Conservation (phyloP, 2,113 vertebrate species). For the Rhinopomastus cyanomelas region DNA sequence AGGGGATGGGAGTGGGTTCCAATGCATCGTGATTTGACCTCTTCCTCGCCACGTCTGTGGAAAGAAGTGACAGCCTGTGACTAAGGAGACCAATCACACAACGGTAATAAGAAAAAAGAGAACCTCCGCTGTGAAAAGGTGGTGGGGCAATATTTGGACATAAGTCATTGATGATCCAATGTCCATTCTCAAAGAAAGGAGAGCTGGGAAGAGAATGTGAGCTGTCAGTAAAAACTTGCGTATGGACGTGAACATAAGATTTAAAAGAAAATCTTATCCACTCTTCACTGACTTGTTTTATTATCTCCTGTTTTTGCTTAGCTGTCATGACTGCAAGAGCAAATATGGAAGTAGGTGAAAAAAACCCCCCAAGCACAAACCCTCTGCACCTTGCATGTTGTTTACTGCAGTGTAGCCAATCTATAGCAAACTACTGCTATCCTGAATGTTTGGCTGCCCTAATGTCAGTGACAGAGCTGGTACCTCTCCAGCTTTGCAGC, state of each 20-base stretch:
- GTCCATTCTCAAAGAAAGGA: neutral
- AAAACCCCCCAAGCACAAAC: neutral
- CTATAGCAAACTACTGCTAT: neutral
- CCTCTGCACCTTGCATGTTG: neutral
- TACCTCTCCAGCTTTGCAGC: neutral
- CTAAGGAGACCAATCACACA: neutral
- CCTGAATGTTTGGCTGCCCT: neutral
- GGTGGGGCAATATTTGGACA: neutral
- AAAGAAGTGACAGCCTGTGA: slow-evolving; percentile 25
- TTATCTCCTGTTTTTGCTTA: neutral
- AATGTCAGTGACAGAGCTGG: neutral
- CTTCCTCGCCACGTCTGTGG: neutral
- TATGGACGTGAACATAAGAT: neutral
- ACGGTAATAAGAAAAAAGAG: neutral
- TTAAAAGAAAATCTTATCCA: neutral
- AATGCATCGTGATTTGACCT: neutral
- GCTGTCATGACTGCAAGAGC: neutral
- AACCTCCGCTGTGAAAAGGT: neutral
- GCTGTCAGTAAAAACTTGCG: neutral
- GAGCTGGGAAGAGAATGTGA: neutral
- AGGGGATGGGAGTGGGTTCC: neutral
- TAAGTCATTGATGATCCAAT: neutral
- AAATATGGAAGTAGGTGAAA: neutral
- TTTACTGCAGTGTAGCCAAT: neutral
- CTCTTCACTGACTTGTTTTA: neutral